Evolutionary conservation across 2,113 vertebrate genomes (phyloP).

Genomic region (Phalacrocorax brasilianus): DNA sequence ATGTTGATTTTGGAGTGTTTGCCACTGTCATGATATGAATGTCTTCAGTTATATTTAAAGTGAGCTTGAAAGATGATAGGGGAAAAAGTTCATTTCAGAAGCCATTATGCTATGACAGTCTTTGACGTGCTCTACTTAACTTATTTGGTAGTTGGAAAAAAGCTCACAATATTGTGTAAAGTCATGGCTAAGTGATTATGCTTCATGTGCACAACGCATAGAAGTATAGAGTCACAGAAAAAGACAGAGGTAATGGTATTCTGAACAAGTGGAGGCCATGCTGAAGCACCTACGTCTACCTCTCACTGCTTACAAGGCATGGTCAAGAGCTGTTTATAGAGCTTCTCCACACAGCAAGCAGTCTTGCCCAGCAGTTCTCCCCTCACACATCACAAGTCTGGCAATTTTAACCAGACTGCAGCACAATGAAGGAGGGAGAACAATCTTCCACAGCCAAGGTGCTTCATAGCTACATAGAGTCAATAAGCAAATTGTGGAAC

Average conservation of each 20-base stretch:
- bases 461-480: not conserved
- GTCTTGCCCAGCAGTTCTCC: not conserved
- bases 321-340: not conserved
- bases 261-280: not conserved
- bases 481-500: not conserved
- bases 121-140: not conserved
- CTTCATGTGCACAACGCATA: not conserved
- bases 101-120: not conserved
- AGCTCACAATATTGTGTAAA: not conserved
- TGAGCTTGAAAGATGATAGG: not conserved
- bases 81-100: not conserved
- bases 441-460: not conserved
- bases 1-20: not conserved
- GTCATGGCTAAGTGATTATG: not conserved
- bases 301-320: not conserved
- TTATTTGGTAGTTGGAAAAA: not conserved
- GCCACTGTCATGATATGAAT: not conserved
- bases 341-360: not conserved
- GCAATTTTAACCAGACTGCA: not conserved
- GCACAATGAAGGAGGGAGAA: not conserved
- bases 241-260: fast-evolving
- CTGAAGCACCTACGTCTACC: not conserved
- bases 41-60: not conserved
- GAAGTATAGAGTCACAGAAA: not conserved
- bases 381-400: not conserved